Conservation (phyloP, 2,797 vertebrate species). For the Gymnoscopelus microlampas region DNA sequence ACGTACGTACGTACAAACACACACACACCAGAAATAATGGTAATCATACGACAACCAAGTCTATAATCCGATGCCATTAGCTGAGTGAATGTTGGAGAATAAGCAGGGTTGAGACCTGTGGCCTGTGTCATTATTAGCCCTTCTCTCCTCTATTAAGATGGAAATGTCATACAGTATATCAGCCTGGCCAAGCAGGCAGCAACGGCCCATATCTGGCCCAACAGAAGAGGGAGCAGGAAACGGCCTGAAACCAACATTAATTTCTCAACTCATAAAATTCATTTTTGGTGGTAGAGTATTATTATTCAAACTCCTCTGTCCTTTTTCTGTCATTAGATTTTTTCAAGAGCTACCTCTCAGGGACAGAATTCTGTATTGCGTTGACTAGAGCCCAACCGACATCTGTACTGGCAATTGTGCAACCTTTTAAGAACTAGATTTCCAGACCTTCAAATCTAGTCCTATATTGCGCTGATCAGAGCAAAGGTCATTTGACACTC, state of each 20-base stretch:
- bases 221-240: background rate
- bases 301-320: conserved; percentile 5
- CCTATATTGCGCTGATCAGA: too few relatives aligned
- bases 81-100: conserved; percentile 40
- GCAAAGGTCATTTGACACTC: too few relatives aligned
- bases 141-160: conserved; percentile 17
- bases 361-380: too few relatives aligned
- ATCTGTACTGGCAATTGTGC: too few relatives aligned
- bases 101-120: background rate
- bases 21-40: conserved; percentile 29
- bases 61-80: conserved; percentile 34
- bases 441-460: too few relatives aligned
- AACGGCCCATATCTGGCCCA: background rate
- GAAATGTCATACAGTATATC: conserved; percentile 6
- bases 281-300: background rate
- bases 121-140: conserved; percentile 9
- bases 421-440: too few relatives aligned
- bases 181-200: conserved; percentile 4
- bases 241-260: background rate
- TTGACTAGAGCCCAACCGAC: too few relatives aligned
- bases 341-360: too few relatives aligned
- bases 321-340: background rate
- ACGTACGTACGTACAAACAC: conserved; percentile 8
- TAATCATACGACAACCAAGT: conserved; percentile 12
- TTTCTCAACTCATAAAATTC: background rate